Conservation (phyloP, 2,113 vertebrate species). For the Atractosteus spatula region DNA sequence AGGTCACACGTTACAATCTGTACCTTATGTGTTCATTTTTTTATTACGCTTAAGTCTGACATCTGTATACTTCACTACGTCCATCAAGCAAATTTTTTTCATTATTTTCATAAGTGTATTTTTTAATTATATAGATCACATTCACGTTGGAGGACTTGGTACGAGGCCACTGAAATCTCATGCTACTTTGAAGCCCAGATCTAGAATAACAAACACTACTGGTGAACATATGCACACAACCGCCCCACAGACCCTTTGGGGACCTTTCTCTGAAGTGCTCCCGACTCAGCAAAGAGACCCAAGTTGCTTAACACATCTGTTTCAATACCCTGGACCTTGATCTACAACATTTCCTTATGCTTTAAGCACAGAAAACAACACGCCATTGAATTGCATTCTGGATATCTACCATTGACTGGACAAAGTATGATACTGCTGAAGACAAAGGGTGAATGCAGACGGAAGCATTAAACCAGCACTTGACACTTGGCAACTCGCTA, state of each 20-base stretch:
- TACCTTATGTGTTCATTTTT: conserved; percentile 16
- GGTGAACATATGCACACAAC: not conserved
- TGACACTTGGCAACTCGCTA: not conserved
- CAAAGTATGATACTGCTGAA: too few relatives aligned
- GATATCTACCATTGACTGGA: too few relatives aligned
- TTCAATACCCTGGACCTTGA: too few relatives aligned
- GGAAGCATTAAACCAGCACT: not conserved
- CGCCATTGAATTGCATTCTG: too few relatives aligned
- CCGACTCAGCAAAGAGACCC: too few relatives aligned
- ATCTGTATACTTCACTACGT: conserved; percentile 22
- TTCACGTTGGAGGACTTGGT: conserved; percentile 20
- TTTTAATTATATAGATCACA: conserved; percentile 19
- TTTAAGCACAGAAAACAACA: too few relatives aligned
- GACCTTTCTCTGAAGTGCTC: too few relatives aligned
- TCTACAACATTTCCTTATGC: too few relatives aligned
- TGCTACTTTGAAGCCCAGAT: conserved; percentile 10
- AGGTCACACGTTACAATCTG: conserved; percentile 15
- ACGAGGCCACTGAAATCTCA: conserved; percentile 10
- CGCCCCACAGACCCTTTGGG: not conserved
- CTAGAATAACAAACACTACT: not conserved
- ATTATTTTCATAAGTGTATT: conserved; percentile 14
- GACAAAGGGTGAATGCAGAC: too few relatives aligned
- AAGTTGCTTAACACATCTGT: too few relatives aligned
- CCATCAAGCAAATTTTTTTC: conserved; percentile 18
- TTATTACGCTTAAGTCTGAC: conserved; percentile 2